Evolutionary conservation across 2,797 vertebrate species (phyloP), one percentile per base, ranked within the genome.

Genomic region (Neoniphon sammara): DNA sequence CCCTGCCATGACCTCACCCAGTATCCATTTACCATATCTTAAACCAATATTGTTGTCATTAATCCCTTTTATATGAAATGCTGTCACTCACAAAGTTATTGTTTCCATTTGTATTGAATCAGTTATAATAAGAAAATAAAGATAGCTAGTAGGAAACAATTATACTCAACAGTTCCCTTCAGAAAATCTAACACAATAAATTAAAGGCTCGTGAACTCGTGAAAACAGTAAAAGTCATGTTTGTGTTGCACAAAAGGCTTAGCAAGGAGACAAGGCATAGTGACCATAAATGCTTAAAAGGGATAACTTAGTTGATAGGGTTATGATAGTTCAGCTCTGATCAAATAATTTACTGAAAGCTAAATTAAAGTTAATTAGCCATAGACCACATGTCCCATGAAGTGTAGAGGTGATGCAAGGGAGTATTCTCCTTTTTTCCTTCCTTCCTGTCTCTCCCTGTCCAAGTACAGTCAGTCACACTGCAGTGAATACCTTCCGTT

Each of bases 1-100:
- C 67, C 65, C 53, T 50, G 49, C 25, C 17, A 8, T 58, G 69
- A 80, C 75, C 65, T 39, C 20, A 0, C 31, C 42, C 25, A 44
- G 30, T 75, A 64, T 76, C 60, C 14, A 57, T 44, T 82, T 81
- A 68, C 70, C 15, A 20, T 7, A 7, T 58, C 63, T 52, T 11
- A 46, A 34, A 59, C 69, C 73, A 79, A 4, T n/a, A 44, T 31
- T 64, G 25, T 42, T 23, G 46, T 44, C 47, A 61, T 62, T 60
- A 8, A 54, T 42, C 53, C 5, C 2, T 36, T 59, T 54, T 39
- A 36, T 27, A 34, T 10, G 17, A 36, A 1, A 42, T 59, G 31
- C 15, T 61, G 61, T 68, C 20, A 66, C 12, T 14, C 11, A 56
- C 1, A 30, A 7, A 56, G 25, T 18, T 7, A 49, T 50, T 64